Percentiles rank a stretch among this genome's conserved stretches.
Conservation (phyloP, 2,797 vertebrate genomes). For the Aulostomus chinensis region DNA sequence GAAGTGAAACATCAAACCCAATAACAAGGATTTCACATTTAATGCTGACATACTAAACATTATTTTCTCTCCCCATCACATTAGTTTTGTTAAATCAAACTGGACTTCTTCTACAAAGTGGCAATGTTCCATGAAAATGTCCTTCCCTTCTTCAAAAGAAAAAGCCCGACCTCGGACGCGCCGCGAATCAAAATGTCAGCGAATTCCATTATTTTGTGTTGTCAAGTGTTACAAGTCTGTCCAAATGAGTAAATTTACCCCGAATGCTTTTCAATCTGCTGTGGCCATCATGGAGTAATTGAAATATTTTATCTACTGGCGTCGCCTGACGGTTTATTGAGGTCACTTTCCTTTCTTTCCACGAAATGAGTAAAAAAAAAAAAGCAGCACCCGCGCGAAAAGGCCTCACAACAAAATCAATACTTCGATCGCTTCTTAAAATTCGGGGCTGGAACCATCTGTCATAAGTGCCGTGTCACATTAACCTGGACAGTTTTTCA, state of each 20-base stretch:
- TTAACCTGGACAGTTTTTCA: too few species aligned
- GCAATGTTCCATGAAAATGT: conserved; percentile 20
- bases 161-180: neutral
- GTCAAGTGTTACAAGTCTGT: conserved; percentile 6
- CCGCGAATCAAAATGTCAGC: conserved; percentile 36
- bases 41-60: neutral
- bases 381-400: too few species aligned
- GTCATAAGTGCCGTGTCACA: too few species aligned
- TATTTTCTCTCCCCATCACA: neutral
- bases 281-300: neutral
- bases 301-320: conserved; percentile 3
- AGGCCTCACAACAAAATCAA: neutral
- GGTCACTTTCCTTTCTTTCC: conserved; percentile 1
- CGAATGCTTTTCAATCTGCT: conserved; percentile 6
- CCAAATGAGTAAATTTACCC: neutral
- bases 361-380: neutral
- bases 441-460: too few species aligned
- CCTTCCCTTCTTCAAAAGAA: neutral
- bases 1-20: neutral
- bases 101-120: conserved; percentile 5
- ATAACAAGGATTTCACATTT: neutral
- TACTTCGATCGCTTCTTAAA: too few species aligned
- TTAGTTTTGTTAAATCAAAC: conserved; percentile 17
- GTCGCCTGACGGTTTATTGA: conserved; percentile 1
- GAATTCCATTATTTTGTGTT: conserved; percentile 23